Base-by-base conservation (phyloP, 2,888 invertebrate genomes). In the Drosophila nr. medialis region DNA sequence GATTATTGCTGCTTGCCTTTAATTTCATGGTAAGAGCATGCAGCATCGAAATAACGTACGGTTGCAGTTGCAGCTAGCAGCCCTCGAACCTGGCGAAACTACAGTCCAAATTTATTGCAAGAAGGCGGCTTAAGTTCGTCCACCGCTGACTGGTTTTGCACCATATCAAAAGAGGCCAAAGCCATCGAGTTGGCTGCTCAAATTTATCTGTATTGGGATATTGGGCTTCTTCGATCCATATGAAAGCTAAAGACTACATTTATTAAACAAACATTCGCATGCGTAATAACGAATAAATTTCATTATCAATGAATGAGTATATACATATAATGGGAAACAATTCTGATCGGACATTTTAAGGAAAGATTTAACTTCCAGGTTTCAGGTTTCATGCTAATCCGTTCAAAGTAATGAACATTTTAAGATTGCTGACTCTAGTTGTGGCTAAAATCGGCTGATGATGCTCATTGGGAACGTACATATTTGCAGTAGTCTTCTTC, bases 1-100 rank as follows among this genome's bases (percentile, higher is more conserved):
- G 75, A 75, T 72, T 81, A 68, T 78, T 64, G 34, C 36, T 27
- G 72, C 27, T 10, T 54, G 42, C 36, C 69, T 74, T 71, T 64
- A 73, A 73, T 54, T 61, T 63, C 40, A 51, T 64, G 34, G n/a
- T 21, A 32, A 29, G 29, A 48, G n/a, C 42, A 40, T 34, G 58
- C 27, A 56, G 7, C 21, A 34, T 13, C 11, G 24, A 27, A 42
- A 40, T 30, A 27, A 18, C 45, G 32, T 24, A 7, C 68, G 42
- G 45, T 21, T 51, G 60, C 68, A 75, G 32, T n/a, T 45, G 40
- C 61, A 51, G 2, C 32, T n/a, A 11, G 2, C 5, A 13, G 24
- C 34, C 29, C 51, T 24, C 27, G 5, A 49, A 42, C 13, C 13
- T 15, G 21, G 18, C 53, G 60, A 61, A 56, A 64, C 66, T 71